phyloP scores from a whole-genome alignment of 2,797 vertebrate genomes.

The Chaunax sp. region DNA sequence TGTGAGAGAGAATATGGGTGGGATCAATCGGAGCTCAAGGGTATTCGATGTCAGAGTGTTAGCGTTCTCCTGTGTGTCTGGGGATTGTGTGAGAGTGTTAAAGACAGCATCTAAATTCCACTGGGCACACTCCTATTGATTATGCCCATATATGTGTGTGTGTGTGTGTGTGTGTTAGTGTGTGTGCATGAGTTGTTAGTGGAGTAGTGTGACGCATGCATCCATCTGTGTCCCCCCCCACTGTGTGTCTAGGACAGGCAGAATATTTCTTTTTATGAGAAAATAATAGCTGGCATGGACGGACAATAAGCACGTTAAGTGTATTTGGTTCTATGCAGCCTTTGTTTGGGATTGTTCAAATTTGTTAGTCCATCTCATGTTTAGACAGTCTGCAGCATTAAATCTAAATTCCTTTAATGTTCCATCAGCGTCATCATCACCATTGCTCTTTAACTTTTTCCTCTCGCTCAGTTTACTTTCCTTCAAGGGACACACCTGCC shows the following conservation, averaged over 20 bases:
- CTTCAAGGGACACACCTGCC: constrained; percentile 72
- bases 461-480: constrained; percentile 56
- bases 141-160: constrained; percentile 28
- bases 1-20: constrained; percentile 13
- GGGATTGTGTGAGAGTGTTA: constrained; percentile 58
- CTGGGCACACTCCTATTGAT: constrained; percentile 52
- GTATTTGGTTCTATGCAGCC: constrained; percentile 40
- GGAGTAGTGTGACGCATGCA: not conserved
- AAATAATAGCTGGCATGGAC: constrained; percentile 21
- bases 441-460: constrained; percentile 56
- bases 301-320: constrained; percentile 37
- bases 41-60: constrained; percentile 65
- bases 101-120: constrained; percentile 52
- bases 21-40: constrained; percentile 53
- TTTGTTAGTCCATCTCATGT: constrained; percentile 63
- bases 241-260: constrained; percentile 10
- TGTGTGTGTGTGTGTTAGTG: constrained; percentile 10
- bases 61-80: constrained; percentile 37
- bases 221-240: constrained; percentile 23
- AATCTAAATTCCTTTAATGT: constrained; percentile 64
- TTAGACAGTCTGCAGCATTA: constrained; percentile 56
- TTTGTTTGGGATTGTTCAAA: constrained; percentile 55
- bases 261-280: constrained; percentile 27
- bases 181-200: constrained; percentile 3
- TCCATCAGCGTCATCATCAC: constrained; percentile 56